A percentile compares a stretch with the other conserved stretches of the same genome.
phyloP scores from a whole-genome alignment of 2,888 invertebrate species.

The Morpho helenor region DNA sequence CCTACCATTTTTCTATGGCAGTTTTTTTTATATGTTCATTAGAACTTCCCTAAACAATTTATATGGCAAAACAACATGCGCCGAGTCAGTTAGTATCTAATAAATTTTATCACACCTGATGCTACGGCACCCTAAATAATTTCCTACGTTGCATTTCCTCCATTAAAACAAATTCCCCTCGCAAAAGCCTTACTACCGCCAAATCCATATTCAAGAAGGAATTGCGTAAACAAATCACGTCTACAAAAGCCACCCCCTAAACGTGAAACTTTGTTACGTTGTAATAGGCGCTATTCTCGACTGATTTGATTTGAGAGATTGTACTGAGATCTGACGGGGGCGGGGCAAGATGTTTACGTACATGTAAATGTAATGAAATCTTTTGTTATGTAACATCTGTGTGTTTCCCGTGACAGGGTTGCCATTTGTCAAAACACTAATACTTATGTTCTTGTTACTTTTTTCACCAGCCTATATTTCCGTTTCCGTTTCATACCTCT shows the following conservation, averaged over 20 bases:
- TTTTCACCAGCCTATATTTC: too few species aligned
- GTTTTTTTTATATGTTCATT: too few species aligned
- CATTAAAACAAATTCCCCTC: constrained; percentile 17
- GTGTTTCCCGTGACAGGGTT: constrained; percentile 15
- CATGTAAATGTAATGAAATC: constrained; percentile 27
- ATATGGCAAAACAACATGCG: too few species aligned
- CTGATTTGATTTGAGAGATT: constrained; percentile 20
- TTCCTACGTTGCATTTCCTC: constrained; percentile 17
- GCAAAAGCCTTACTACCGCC: constrained; percentile 19
- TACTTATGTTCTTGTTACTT: too few species aligned
- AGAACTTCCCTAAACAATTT: too few species aligned
- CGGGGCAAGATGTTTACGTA: constrained; percentile 44
- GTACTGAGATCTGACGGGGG: constrained; percentile 27
- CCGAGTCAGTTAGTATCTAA: too few species aligned
- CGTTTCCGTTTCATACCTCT: too few species aligned
- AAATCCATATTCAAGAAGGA: constrained; percentile 29
- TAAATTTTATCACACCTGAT: too few species aligned
- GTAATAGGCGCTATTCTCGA: constrained; percentile 21
- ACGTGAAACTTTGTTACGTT: constrained; percentile 15
- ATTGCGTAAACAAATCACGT: constrained; percentile 30
- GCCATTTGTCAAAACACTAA: constrained; percentile 7
- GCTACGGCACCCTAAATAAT: not conserved
- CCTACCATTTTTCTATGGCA: too few species aligned
- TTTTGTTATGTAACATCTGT: constrained; percentile 17
- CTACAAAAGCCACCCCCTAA: constrained; percentile 5